Percentiles rank a stretch among this genome's conserved stretches.
Conservation (phyloP, 1,140 invertebrate species). For the Bombyx mori region ASM3026992v2 NC_085112.1:13213501-13214000, state of each 20-base stretch:
- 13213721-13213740: conserved; percentile 7
- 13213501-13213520: too few relatives aligned
- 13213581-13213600: too few relatives aligned
- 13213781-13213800: conserved; percentile 23
- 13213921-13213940: too few relatives aligned
- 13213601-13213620: too few relatives aligned
- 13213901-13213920: too few relatives aligned
- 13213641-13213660: background rate
- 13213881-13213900: background rate
- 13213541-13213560: too few relatives aligned
- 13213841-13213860: background rate
- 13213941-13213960: too few relatives aligned
- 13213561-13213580: too few relatives aligned
- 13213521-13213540: too few relatives aligned
- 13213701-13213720: background rate
- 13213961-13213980: too few relatives aligned
- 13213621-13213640: background rate
- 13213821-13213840: conserved; percentile 11
- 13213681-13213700: background rate
- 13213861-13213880: background rate
- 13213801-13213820: conserved; percentile 22
- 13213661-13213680: too few relatives aligned
- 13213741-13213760: conserved; percentile 16
- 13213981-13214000: too few relatives aligned
- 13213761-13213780: conserved; percentile 24